A percentile compares a stretch with the other conserved stretches of the same genome.
phyloP scores from a whole-genome alignment of 2,797 vertebrate genomes.

The Morelia viridis region DNA sequence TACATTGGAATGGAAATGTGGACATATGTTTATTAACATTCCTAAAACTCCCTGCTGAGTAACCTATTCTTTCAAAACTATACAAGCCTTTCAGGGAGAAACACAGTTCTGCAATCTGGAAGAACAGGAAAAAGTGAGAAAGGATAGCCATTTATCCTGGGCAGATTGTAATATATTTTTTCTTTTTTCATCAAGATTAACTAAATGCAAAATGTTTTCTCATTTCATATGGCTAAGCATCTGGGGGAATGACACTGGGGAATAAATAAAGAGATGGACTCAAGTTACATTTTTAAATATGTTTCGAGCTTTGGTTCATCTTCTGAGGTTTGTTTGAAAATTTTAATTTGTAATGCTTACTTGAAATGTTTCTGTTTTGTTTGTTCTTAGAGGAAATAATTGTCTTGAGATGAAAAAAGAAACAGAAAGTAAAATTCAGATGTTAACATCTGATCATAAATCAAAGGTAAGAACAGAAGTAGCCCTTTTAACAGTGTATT shows the following conservation, averaged over 20 bases:
- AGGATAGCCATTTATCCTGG: not conserved
- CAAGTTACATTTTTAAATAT: slow-evolving; percentile 44
- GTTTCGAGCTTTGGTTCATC: slow-evolving; percentile 46
- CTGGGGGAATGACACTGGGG: not conserved
- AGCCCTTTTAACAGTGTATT: slow-evolving; percentile 37
- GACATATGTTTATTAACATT: not conserved
- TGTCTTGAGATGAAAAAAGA: slow-evolving; percentile 98
- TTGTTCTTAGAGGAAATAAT: slow-evolving; percentile 86
- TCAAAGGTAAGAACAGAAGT: slow-evolving; percentile 86
- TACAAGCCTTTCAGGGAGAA: not conserved
- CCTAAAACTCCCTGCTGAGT: not conserved
- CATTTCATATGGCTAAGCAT: not conserved
- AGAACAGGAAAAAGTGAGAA: not conserved
- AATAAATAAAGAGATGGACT: not conserved
- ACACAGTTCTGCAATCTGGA: not conserved
- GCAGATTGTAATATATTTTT: not conserved
- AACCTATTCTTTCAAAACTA: not conserved
- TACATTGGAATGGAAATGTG: not conserved
- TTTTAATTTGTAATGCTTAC: slow-evolving; percentile 66
- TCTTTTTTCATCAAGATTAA: slow-evolving; percentile 19
- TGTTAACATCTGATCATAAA: slow-evolving; percentile 90
- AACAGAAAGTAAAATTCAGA: slow-evolving; percentile 95
- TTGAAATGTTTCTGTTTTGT: slow-evolving; percentile 64
- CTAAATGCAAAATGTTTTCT: slow-evolving; percentile 35
- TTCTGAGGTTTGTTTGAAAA: slow-evolving; percentile 67